These are phyloP conservation scores for Suillia variegata DNA, from an alignment of 2,888 invertebrate species.

Conservation along the genomic window DNA sequence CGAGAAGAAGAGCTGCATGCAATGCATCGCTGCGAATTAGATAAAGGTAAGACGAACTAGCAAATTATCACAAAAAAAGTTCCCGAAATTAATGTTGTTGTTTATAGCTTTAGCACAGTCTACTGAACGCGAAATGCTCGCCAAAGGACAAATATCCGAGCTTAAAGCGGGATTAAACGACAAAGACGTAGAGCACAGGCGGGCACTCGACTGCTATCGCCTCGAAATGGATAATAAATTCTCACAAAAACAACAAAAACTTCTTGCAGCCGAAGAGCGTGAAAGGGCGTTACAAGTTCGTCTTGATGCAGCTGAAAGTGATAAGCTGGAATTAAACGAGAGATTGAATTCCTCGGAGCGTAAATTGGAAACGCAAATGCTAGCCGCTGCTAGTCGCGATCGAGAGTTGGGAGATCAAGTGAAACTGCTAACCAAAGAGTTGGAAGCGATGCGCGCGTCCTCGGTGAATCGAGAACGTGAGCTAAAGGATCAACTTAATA, in stretches of 20 bases:
- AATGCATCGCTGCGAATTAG: constrained; percentile 53
- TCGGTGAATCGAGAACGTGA: constrained; percentile 54
- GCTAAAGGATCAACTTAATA: constrained; percentile 53
- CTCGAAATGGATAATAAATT: constrained; percentile 48
- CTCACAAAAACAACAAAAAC: constrained; percentile 52
- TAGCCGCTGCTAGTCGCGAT: constrained; percentile 47
- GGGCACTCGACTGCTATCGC: constrained; percentile 45
- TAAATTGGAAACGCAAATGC: constrained; percentile 42
- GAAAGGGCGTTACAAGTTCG: constrained; percentile 46
- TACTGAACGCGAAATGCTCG: constrained; percentile 55
- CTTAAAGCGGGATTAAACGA: constrained; percentile 48
- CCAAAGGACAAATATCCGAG: constrained; percentile 48
- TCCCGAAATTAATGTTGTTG: not conserved
- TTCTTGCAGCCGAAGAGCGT: constrained; percentile 59
- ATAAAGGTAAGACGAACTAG: constrained; percentile 50
- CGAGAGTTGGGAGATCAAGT: constrained; percentile 52
- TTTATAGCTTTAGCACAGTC: constrained; percentile 50
- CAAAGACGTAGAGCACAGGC: constrained; percentile 48
- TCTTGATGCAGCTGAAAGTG: constrained; percentile 40
- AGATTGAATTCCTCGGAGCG: constrained; percentile 47
- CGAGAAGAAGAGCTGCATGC: constrained; percentile 54
- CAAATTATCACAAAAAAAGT: constrained; percentile 3
- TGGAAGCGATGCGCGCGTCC: constrained; percentile 46
- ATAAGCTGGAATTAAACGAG: constrained; percentile 48
- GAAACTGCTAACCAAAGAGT: constrained; percentile 49